Evolutionary conservation across 1,140 invertebrate species (phyloP).

Genomic region (Epicauta chinensis): DNA sequence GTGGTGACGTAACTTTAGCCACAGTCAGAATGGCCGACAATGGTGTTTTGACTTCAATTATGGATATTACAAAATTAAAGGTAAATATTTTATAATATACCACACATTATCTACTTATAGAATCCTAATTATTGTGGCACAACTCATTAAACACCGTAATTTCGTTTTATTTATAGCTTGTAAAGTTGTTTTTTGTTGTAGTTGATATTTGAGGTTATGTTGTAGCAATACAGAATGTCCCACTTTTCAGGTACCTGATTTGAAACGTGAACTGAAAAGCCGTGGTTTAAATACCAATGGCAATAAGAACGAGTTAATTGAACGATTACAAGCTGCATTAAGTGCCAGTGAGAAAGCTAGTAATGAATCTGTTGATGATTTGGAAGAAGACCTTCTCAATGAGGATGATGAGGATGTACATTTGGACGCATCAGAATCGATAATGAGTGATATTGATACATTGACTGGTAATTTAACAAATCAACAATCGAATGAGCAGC

Average conservation of each 20-base stretch:
- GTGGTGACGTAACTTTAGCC: background rate
- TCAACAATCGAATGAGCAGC: conserved; percentile 25
- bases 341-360: conserved; percentile 43
- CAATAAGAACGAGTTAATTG: conserved; percentile 73
- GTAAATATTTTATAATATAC: conserved; percentile 19
- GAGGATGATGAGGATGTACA: conserved; percentile 41
- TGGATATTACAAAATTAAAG: conserved; percentile 34
- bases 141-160: too few relatives aligned
- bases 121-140: conserved; percentile 2
- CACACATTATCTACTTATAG: background rate
- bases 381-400: conserved; percentile 50
- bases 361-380: conserved; percentile 47
- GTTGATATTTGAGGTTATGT: conserved; percentile 16
- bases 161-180: background rate
- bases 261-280: conserved; percentile 72
- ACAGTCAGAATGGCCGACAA: conserved; percentile 24
- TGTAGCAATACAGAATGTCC: conserved; percentile 3
- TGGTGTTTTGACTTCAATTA: conserved; percentile 8
- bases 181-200: conserved; percentile 2
- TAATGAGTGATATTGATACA: conserved; percentile 34
- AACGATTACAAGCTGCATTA: conserved; percentile 63
- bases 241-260: conserved; percentile 59
- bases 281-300: conserved; percentile 66
- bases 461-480: conserved; percentile 42
- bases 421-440: conserved; percentile 34